Conservation (phyloP, 2,888 invertebrate species). For the Aphodius granarius region DNA sequence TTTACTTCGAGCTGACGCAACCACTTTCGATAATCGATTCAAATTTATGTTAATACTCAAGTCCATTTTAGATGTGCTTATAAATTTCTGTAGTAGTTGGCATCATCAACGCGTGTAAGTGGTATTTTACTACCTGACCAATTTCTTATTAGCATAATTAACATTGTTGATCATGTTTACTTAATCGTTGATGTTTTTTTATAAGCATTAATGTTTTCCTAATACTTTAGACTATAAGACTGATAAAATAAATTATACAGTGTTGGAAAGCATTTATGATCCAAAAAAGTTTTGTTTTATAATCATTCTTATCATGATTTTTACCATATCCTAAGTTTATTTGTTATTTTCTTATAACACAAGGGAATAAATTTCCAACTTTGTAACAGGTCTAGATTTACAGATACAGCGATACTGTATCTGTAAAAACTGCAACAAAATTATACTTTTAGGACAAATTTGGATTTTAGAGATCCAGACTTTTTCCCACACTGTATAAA, state of each 20-base stretch:
- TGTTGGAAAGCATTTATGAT: too few relatives aligned
- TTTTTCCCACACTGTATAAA: too few relatives aligned
- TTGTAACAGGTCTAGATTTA: too few relatives aligned
- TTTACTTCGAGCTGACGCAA: background rate
- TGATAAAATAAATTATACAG: background rate
- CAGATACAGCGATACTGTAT: too few relatives aligned
- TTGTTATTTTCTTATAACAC: too few relatives aligned
- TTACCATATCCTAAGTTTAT: too few relatives aligned
- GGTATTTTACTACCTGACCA: background rate
- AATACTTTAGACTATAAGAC: background rate
- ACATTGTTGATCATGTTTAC: background rate
- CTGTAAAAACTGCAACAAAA: too few relatives aligned
- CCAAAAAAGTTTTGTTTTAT: too few relatives aligned
- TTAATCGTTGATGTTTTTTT: background rate
- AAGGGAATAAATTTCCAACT: too few relatives aligned
- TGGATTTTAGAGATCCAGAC: too few relatives aligned
- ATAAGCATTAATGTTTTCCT: background rate
- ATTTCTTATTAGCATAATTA: background rate
- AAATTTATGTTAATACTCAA: background rate
- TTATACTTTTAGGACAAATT: too few relatives aligned
- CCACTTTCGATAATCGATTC: background rate
- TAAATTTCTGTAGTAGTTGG: background rate
- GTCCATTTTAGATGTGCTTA: background rate
- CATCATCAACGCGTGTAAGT: background rate
- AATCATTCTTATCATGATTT: too few relatives aligned